Base-by-base conservation (phyloP, 2,113 vertebrate species). In the Rhabdomys dilectus region DNA sequence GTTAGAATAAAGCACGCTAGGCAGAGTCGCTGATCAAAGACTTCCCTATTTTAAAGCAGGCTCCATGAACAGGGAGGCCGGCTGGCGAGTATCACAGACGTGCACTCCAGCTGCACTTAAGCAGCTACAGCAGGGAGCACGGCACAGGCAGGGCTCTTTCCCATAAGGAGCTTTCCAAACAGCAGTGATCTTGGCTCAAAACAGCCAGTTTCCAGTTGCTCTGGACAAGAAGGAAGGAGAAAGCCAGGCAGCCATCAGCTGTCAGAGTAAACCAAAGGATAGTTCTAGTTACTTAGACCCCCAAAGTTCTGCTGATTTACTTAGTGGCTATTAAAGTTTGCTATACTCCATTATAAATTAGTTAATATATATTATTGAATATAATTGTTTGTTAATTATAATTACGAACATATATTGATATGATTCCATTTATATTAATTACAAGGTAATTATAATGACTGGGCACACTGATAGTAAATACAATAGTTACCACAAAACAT, bases 301-400 rank as follows among this genome's bases (percentile, higher is more conserved):
- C 58, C 39, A 86, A 62, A 87, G 92, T 13, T 73, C 66, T 90
- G 56, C 0, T 88, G 29, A 82, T 42, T 76, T 45, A 24, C 17
- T 51, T 39, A 56, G 58, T 29, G 48, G 45, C 60, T 86, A 86
- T 64, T 77, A 82, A 94, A 92, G 60, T 53, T 75, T 94, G 53
- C 82, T 75, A 42, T 26, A 39, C 53, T 82, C 70, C 95, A 96
- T 53, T 96, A 62, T 93, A 76, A 91, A 88, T 94, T 73, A 84
- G 42, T 80, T 91, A 68, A 58, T 24, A 34, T 94, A 58, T 24
- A 89, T 81, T 90, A 91, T 91, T 93, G 90, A 88, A 60, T 91
- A 88, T 66, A 89, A 88, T 31, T 88, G 76, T 76, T 94, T 94
- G 95, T 88, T 95, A 94, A 93, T 75, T 89, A 88, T 94, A 94